Percentiles rank a stretch among this genome's conserved stretches.
Conservation (phyloP, 2,113 vertebrate genomes). For the Halcyon malimbica region DNA sequence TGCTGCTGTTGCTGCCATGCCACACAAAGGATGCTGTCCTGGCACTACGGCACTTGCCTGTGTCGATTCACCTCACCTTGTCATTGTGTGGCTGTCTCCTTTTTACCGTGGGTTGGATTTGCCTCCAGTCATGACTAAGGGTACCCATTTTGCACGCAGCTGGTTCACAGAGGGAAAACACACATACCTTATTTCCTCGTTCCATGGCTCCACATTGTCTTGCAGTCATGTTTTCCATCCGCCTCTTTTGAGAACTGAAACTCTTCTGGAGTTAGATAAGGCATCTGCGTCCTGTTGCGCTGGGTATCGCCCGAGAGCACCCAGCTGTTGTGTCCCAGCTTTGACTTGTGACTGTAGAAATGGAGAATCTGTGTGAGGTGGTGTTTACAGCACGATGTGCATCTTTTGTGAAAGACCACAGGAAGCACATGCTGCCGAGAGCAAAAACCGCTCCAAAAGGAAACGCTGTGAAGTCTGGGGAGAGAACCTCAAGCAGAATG, state of each 20-base stretch:
- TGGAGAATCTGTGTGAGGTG: rapidly evolving
- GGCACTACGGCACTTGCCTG: rapidly evolving
- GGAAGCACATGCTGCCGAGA: slow-evolving; percentile 79
- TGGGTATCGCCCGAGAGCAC: background rate
- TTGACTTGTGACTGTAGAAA: too few relatives aligned
- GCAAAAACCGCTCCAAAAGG: slow-evolving; percentile 84
- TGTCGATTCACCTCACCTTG: rapidly evolving
- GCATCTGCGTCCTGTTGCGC: background rate
- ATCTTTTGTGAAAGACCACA: slow-evolving; percentile 69
- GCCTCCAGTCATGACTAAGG: background rate
- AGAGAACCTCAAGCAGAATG: slow-evolving; percentile 81
- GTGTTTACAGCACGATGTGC: background rate
- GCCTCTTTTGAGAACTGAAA: background rate
- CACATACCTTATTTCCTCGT: rapidly evolving
- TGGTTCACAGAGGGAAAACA: background rate
- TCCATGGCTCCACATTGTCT: background rate
- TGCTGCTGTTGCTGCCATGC: too few relatives aligned
- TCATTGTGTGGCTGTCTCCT: background rate
- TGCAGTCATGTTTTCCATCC: background rate
- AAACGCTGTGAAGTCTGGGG: slow-evolving; percentile 89
- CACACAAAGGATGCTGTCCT: background rate
- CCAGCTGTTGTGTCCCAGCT: rapidly evolving
- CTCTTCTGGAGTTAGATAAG: background rate
- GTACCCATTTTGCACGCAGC: background rate
- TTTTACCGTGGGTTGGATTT: background rate